These are phyloP conservation scores for Noctua janthina DNA, from an alignment of 2,888 invertebrate species.

Conservation along the genomic window DNA sequence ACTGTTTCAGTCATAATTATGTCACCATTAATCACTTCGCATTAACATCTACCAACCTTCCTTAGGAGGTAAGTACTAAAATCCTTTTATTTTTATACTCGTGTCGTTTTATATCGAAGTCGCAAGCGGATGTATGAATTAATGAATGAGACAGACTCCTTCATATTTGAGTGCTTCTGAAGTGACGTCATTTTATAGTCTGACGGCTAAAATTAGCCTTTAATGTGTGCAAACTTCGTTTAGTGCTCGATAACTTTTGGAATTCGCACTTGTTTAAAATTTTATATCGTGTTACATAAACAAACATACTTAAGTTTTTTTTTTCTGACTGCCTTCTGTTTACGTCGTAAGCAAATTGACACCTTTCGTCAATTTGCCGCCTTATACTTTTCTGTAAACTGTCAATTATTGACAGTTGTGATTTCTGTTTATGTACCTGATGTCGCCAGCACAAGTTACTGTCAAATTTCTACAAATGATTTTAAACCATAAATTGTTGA, in stretches of 20 bases:
- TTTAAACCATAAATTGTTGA: too few relatives aligned
- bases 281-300: background rate
- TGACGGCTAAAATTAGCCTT: constrained; percentile 47
- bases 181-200: constrained; percentile 54
- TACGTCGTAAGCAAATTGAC: background rate
- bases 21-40: background rate
- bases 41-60: background rate
- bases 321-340: too few relatives aligned
- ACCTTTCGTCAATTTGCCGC: background rate
- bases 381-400: background rate
- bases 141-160: constrained; percentile 55
- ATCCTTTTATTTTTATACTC: constrained; percentile 6
- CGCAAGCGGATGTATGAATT: constrained; percentile 55
- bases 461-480: too few relatives aligned
- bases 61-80: constrained; percentile 18
- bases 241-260: background rate
- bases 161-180: constrained; percentile 24
- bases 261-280: constrained; percentile 6
- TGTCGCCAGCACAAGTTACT: too few relatives aligned
- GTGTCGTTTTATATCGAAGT: constrained; percentile 22
- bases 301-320: too few relatives aligned
- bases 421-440: too few relatives aligned
- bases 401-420: background rate
- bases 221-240: constrained; percentile 28
- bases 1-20: background rate